Evolutionary conservation across 2,888 invertebrate genomes (phyloP).

Genomic region (Pachydiplax longipennis): DNA sequence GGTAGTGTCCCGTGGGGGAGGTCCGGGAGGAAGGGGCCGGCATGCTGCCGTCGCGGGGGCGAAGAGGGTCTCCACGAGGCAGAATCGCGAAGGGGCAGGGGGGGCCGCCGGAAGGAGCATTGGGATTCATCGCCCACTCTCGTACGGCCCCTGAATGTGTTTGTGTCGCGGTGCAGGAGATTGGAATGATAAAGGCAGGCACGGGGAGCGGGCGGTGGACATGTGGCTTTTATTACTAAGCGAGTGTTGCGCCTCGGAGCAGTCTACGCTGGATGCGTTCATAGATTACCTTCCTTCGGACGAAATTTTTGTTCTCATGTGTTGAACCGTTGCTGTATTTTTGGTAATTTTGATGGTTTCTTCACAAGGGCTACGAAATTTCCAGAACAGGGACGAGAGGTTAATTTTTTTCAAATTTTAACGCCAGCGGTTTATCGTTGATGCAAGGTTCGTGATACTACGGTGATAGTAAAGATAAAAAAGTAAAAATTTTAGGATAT

Average conservation of each 20-base stretch:
- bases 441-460: too few relatives aligned
- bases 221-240: constrained; percentile 22
- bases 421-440: too few relatives aligned
- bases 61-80: neutral
- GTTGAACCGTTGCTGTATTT: neutral
- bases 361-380: too few relatives aligned
- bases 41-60: constrained; percentile 35
- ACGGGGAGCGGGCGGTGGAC: neutral
- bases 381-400: too few relatives aligned
- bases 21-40: neutral
- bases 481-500: too few relatives aligned
- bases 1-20: neutral
- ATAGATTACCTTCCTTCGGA: neutral
- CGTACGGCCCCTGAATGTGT: constrained; percentile 32
- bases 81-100: neutral
- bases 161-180: constrained; percentile 38
- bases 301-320: too few relatives aligned
- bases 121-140: constrained; percentile 39
- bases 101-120: constrained; percentile 27
- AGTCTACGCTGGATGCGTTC: neutral
- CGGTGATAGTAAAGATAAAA: too few relatives aligned
- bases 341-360: neutral
- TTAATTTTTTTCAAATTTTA: too few relatives aligned
- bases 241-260: constrained; percentile 21
- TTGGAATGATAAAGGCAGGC: constrained; percentile 29